A percentile compares a stretch with the other conserved stretches of the same genome.
Conservation (phyloP, 2,888 invertebrate species). For the Tetranychus truncatus region DNA sequence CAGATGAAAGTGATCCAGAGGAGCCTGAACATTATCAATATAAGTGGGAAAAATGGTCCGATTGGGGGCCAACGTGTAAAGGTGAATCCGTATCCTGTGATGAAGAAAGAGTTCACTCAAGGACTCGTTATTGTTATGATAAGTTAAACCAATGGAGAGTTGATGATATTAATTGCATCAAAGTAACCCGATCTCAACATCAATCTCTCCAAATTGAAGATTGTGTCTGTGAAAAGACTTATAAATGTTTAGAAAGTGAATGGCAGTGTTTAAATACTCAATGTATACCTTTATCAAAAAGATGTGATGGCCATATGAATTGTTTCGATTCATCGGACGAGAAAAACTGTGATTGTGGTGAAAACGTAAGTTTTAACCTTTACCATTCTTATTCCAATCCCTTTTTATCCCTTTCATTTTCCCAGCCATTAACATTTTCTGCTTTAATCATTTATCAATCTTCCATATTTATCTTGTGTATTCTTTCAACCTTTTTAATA, state of each 20-base stretch:
- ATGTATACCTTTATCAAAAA: slow-evolving; percentile 9
- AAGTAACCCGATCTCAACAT: slow-evolving; percentile 2
- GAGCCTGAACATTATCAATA: slow-evolving; percentile 1
- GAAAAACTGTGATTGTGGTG: slow-evolving; percentile 5
- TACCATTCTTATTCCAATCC: background rate
- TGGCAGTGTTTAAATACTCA: slow-evolving; percentile 5
- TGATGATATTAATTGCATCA: slow-evolving; percentile 9
- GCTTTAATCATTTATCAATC: background rate
- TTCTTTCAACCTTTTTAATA: too few species aligned
- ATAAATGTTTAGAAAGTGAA: slow-evolving; percentile 6
- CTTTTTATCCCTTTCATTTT: background rate
- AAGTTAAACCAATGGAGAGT: background rate
- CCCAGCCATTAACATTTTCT: too few species aligned
- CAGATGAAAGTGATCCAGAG: background rate
- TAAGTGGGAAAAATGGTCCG: slow-evolving; percentile 5
- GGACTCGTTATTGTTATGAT: slow-evolving; percentile 5
- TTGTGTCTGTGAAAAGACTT: slow-evolving; percentile 3
- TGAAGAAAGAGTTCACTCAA: slow-evolving; percentile 4
- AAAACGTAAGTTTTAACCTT: slow-evolving; percentile 6
- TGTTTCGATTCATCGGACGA: slow-evolving; percentile 11
- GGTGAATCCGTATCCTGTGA: background rate
- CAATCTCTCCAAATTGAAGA: slow-evolving; percentile 11
- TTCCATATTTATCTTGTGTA: background rate
- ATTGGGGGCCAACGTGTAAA: slow-evolving; percentile 4
- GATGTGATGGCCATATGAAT: slow-evolving; percentile 13